phyloP scores from a whole-genome alignment of 2,888 invertebrate genomes.

The Pterostichus madidus region DNA sequence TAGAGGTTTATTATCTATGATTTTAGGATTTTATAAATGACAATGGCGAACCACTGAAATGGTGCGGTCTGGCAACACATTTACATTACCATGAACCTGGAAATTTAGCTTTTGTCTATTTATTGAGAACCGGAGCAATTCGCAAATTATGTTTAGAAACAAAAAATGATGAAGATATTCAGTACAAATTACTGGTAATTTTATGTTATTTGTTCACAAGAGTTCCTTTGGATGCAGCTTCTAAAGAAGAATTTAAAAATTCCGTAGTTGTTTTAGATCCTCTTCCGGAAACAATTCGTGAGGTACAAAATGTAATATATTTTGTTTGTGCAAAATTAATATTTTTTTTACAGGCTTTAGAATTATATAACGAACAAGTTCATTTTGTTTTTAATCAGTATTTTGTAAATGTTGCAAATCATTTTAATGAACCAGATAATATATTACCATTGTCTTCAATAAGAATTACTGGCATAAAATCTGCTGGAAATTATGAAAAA shows the following conservation, averaged over 20 bases:
- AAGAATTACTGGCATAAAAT: slow-evolving; percentile 15
- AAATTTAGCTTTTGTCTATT: slow-evolving; percentile 68
- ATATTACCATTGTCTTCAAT: slow-evolving; percentile 56
- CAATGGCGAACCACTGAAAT: slow-evolving; percentile 64
- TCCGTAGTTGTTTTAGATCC: slow-evolving; percentile 59
- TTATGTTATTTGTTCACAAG: slow-evolving; percentile 57
- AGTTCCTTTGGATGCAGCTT: slow-evolving; percentile 29
- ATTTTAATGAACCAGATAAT: slow-evolving; percentile 53
- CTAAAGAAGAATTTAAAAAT: slow-evolving; percentile 49
- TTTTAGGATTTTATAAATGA: slow-evolving; percentile 67
- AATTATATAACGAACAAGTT: slow-evolving; percentile 67
- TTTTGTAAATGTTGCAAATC: slow-evolving; percentile 66
- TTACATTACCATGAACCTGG: slow-evolving; percentile 69
- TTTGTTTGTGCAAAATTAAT: neutral
- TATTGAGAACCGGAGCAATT: slow-evolving; percentile 67
- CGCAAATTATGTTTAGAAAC: slow-evolving; percentile 61
- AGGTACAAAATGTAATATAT: slow-evolving; percentile 48
- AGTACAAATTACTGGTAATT: slow-evolving; percentile 57
- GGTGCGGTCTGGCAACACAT: slow-evolving; percentile 66
- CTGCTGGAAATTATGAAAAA: neutral
- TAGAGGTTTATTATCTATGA: slow-evolving; percentile 12
- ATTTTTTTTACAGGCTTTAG: slow-evolving; percentile 59
- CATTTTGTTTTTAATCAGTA: slow-evolving; percentile 67
- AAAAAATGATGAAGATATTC: slow-evolving; percentile 58
- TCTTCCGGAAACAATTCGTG: slow-evolving; percentile 36